Evolutionary conservation across 1,140 invertebrate species (phyloP).

Genomic region (Eumeta japonica): DNA sequence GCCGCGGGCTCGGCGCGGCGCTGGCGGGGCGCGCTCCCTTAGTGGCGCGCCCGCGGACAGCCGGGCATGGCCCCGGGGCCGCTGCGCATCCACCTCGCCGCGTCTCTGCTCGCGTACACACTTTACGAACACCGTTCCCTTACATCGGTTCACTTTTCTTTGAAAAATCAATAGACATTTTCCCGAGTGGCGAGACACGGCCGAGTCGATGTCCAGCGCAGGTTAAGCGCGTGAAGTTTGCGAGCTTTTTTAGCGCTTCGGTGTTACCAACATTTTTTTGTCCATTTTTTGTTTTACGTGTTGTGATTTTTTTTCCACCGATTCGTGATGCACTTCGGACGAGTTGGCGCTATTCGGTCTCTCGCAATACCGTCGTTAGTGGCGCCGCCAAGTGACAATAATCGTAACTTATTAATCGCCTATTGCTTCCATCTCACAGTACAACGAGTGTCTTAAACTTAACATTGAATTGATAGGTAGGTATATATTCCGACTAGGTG

Average conservation of each 20-base stretch:
- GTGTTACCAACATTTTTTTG: slow-evolving; percentile 61
- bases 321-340: slow-evolving; percentile 47
- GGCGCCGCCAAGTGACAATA: slow-evolving; percentile 27
- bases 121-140: slow-evolving; percentile 56
- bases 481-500: too few relatives aligned
- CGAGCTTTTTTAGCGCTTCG: slow-evolving; percentile 60
- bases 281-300: slow-evolving; percentile 56
- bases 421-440: too few relatives aligned
- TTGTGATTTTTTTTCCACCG: slow-evolving; percentile 55
- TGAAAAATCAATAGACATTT: slow-evolving; percentile 62
- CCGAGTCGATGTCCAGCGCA: slow-evolving; percentile 61
- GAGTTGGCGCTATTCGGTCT: slow-evolving; percentile 37
- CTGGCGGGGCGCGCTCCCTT: neutral
- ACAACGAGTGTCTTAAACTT: too few relatives aligned
- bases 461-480: too few relatives aligned
- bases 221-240: slow-evolving; percentile 60
- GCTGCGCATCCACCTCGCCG: slow-evolving; percentile 45
- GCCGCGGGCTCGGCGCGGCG: slow-evolving; percentile 22
- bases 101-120: slow-evolving; percentile 53
- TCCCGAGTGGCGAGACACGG: slow-evolving; percentile 54
- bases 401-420: too few relatives aligned
- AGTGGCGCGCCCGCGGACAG: neutral
- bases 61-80: slow-evolving; percentile 23
- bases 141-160: slow-evolving; percentile 59
- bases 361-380: slow-evolving; percentile 29